A percentile compares a stretch with the other conserved stretches of the same genome.
Evolutionary conservation across 2,113 vertebrate genomes (phyloP).

Genomic region (Pavo muticus): DNA sequence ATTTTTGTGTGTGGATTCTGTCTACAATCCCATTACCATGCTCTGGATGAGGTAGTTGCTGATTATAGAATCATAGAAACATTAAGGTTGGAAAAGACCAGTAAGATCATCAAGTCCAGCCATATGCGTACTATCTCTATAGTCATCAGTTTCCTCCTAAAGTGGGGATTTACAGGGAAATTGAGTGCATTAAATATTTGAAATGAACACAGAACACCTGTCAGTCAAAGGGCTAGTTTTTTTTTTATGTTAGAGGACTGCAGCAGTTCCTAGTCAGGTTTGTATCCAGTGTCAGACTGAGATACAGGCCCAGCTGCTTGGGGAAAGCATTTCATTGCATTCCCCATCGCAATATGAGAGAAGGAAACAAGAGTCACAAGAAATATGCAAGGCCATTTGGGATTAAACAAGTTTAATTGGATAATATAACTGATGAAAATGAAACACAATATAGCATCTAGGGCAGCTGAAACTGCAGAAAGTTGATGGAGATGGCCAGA

Average conservation of each 20-base stretch:
- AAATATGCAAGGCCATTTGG: neutral
- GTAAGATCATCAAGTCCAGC: too few relatives aligned
- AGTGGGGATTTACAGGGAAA: neutral
- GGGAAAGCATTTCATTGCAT: neutral
- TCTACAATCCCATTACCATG: neutral
- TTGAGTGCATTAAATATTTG: neutral
- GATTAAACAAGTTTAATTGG: neutral
- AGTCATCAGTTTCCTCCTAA: neutral
- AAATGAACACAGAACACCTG: neutral
- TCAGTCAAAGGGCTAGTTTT: neutral
- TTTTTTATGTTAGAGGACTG: rapidly evolving
- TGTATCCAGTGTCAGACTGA: neutral
- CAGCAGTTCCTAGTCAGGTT: neutral
- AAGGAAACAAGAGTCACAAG: neutral
- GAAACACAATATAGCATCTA: neutral
- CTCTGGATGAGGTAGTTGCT: neutral
- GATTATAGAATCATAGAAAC: neutral
- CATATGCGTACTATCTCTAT: neutral
- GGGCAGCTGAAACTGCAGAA: neutral
- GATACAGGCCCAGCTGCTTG: rapidly evolving
- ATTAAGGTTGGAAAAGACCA: too few relatives aligned
- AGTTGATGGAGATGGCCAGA: neutral
- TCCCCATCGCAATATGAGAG: neutral
- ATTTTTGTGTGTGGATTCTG: neutral
- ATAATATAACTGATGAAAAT: neutral